A percentile compares a stretch with the other conserved stretches of the same genome.
Evolutionary conservation across 2,797 vertebrate species (phyloP).

Genomic region (Propithecus deckenii): DNA sequence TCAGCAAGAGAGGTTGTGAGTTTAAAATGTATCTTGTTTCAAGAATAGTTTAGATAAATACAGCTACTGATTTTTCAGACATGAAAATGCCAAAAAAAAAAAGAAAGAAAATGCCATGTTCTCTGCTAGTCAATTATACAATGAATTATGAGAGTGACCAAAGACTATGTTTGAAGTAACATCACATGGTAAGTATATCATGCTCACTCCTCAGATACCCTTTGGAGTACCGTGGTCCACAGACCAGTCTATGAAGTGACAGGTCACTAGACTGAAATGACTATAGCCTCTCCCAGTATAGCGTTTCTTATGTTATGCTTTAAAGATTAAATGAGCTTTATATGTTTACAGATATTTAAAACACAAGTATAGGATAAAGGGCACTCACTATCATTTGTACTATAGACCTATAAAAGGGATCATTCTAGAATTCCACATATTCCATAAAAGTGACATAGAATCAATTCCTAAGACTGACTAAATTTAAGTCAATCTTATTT

Average conservation of each 20-base stretch:
- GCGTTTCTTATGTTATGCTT: background rate
- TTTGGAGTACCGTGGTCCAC: background rate
- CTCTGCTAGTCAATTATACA: background rate
- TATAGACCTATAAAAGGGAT: background rate
- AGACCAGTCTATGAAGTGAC: conserved; percentile 2
- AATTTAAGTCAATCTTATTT: conserved; percentile 19
- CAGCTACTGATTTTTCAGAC: background rate
- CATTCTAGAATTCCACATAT: background rate
- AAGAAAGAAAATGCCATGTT: background rate
- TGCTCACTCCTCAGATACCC: background rate
- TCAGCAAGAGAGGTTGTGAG: background rate
- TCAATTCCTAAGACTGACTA: background rate
- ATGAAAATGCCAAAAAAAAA: background rate
- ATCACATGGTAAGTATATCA: background rate
- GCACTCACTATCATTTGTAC: background rate
- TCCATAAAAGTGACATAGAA: background rate
- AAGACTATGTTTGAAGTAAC: background rate
- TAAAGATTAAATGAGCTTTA: conserved; percentile 34
- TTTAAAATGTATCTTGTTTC: conserved; percentile 42
- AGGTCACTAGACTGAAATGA: background rate
- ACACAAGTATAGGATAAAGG: conserved; percentile 1
- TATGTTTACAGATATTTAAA: conserved; percentile 6
- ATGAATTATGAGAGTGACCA: background rate
- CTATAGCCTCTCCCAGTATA: background rate
- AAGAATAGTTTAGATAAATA: conserved; percentile 1